phyloP scores from a whole-genome alignment of 2,113 vertebrate genomes.

The Ploceus nigricollis region DNA sequence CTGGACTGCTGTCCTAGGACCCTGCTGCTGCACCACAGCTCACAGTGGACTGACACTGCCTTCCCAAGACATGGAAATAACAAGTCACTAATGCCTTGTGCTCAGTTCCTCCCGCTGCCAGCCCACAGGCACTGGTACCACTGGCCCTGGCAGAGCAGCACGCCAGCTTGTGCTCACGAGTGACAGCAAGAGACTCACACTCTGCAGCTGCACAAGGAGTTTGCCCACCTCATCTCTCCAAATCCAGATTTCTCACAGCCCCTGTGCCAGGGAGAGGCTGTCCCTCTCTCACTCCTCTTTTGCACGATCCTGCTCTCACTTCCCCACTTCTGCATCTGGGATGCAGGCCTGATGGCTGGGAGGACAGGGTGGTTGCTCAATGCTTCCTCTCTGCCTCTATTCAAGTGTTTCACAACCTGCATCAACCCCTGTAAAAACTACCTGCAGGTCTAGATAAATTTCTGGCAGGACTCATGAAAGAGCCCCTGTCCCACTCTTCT shows the following conservation, averaged over 20 bases:
- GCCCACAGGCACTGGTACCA: neutral
- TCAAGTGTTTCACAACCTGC: neutral
- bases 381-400: neutral
- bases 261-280: neutral
- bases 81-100: accelerated
- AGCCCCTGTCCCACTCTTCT: accelerated
- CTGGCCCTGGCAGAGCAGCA: neutral
- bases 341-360: neutral
- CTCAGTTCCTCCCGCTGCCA: neutral
- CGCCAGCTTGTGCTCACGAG: accelerated
- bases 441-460: neutral
- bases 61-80: neutral
- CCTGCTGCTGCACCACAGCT: neutral
- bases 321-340: neutral
- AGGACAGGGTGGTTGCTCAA: neutral
- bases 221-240: neutral
- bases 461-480: neutral
- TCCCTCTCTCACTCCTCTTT: neutral
- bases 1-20: neutral
- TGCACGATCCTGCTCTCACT: neutral
- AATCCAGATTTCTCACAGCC: neutral
- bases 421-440: neutral
- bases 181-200: neutral
- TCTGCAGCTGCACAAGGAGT: neutral
- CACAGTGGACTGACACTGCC: too few relatives aligned